Base-by-base conservation (phyloP, 1,140 invertebrate species). In the Drosophila kanapiae region DNA sequence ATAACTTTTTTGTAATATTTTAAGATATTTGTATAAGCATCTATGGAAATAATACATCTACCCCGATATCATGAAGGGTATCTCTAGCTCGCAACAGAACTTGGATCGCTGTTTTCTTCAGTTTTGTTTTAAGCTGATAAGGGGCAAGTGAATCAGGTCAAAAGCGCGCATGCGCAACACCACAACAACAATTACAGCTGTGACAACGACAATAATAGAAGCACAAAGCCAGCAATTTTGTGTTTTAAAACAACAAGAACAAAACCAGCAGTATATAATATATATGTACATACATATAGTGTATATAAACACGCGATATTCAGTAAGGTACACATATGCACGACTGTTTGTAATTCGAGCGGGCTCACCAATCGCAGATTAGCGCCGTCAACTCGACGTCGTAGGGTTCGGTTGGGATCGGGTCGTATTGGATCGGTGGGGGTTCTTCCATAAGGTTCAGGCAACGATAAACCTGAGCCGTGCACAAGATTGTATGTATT, bases 161-260 rank as follows among this genome's bases (percentile, higher is more conserved):
- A 79, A 83, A 80, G 72, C 81, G 82, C 81, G 82, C 77, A 84
- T 84, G 81, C 81, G 81, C 81, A 80, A 84, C 81, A 77, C 54
- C 64, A 27, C 29, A 48, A 63, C 53, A 75, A 38, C 14, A 48
- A 49, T 14, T n/a, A 59, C 40, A 67, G 65, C n/a, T 62, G 58
- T 54, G 29, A 49, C 42, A 56, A 47, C 33, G 33, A 43, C 18
- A 45, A 54, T 40, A 49, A 42, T 38, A 43, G 33, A 35, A 75
- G 61, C 27, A 74, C 27, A 60, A 47, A 18, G 40, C 43, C 9
- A 67, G 51, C 45, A 63, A 49, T 60, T 60, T 59, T 45, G 40
- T 13, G 61, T 47, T 67, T 54, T 53, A 71, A 49, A 71, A 63
- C 49, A 38, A 40, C 38, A 40, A 13, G 6, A 27, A 27, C 38